A percentile compares a stretch with the other conserved stretches of the same genome.
Conservation (phyloP, 2,113 vertebrate genomes). For the Lophochroa leadbeateri region DNA sequence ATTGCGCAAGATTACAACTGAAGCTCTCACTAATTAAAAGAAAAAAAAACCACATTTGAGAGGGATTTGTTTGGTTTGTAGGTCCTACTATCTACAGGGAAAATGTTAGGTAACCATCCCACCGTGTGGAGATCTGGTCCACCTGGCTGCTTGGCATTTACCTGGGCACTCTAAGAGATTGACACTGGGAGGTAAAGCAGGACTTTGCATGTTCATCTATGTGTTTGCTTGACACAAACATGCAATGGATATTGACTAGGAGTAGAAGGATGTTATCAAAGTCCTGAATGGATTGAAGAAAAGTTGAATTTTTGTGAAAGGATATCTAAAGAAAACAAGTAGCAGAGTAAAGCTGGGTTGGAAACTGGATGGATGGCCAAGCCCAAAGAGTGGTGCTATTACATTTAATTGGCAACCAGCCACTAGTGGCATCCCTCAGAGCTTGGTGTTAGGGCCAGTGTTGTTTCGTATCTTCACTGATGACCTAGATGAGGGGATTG, state of each 20-base stretch:
- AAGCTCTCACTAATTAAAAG: background rate
- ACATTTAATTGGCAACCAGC: too few species aligned
- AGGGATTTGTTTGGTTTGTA: background rate
- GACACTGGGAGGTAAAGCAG: background rate
- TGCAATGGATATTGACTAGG: background rate
- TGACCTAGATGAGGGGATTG: too few species aligned
- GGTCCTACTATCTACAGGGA: background rate
- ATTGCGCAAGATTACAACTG: background rate
- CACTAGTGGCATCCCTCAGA: background rate
- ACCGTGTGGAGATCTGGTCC: accelerated
- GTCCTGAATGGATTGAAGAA: background rate
- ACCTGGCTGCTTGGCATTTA: background rate
- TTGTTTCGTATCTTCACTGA: too few species aligned
- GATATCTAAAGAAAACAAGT: background rate
- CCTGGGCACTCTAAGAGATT: background rate
- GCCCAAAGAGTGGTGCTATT: too few species aligned
- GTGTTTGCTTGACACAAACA: background rate
- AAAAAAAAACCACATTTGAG: background rate
- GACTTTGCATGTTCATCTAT: background rate
- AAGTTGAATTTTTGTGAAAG: background rate
- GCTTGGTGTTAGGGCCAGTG: background rate
- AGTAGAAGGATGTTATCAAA: background rate
- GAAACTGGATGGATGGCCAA: background rate
- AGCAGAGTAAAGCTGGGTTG: background rate
- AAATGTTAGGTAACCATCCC: background rate